Base-by-base conservation (phyloP, 2,888 invertebrate genomes). In the Hemaris fuciformis region DNA sequence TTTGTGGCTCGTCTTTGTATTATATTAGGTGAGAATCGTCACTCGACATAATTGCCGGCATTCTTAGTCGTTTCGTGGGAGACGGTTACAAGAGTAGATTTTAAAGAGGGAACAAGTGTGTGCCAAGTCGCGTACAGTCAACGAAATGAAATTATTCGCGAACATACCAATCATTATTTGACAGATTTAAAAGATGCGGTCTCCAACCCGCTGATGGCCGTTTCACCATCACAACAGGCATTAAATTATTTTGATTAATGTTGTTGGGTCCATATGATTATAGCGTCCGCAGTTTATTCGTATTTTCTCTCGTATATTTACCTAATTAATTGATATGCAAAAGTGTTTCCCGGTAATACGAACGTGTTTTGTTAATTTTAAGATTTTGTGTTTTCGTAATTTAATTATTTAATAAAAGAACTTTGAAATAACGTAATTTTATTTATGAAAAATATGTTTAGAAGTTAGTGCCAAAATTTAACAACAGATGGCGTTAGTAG, bases 121-220 rank as follows among this genome's bases (percentile, higher is more conserved):
- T n/a, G n/a, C n/a, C 38, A 13, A n/a, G 38, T 10, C 38, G n/a
- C 38, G n/a, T n/a, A 8, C 27, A 27, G 27, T 27, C 8, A 27
- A 27, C 1, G 27, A 38, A 38, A n/a, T n/a, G n/a, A n/a, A n/a
- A n/a, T 8, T 34, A 3, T 38, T 38, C n/a, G 8, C 8, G 8
- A 27, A n/a, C 0, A 38, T n/a, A 25, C 31, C 18, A 4, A 8
- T 53, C 31, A 53, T 27, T 31, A 18, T 53, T 20, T 53, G 53
- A 53, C 53, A 53, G 31, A 27, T 27, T 53, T 31, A 31, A 53
- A 53, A 53, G 53, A 53, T 53, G 53, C 31, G 53, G 18, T 27
- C 27, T 31, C 31, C 8, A 8, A 53, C 18, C n/a, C 22, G 27
- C 27, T 53, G 53, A 53, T 18, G 31, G 27, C 10, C 10, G 53